phyloP scores from a whole-genome alignment of 2,797 vertebrate species.

The Coranthus polyacanthus region DNA sequence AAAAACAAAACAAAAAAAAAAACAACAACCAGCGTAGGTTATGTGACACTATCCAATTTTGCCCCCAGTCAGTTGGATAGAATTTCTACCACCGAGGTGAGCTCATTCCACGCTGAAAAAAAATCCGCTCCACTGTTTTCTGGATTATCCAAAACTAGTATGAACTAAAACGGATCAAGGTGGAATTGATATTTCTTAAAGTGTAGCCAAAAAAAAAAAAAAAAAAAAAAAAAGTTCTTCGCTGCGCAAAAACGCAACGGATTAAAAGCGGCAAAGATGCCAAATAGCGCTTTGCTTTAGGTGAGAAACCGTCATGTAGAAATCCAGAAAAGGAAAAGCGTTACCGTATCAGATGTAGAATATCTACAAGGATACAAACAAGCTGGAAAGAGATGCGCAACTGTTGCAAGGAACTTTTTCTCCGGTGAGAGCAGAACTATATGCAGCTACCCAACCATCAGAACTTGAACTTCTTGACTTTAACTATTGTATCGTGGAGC shows the following conservation, averaged over 20 bases:
- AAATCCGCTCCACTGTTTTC: neutral
- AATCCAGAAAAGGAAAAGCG: neutral
- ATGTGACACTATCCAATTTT: neutral
- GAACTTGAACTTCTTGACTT: too few relatives aligned
- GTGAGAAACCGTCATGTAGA: neutral
- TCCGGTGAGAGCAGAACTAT: too few relatives aligned
- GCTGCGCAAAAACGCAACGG: slow-evolving; percentile 49
- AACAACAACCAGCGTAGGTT: neutral
- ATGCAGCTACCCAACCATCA: too few relatives aligned
- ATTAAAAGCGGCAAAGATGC: slow-evolving; percentile 42
- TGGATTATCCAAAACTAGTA: rapidly evolving
- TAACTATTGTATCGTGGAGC: neutral
- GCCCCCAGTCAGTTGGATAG: neutral
- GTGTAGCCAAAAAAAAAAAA: slow-evolving; percentile 37
- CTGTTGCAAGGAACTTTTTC: neutral
- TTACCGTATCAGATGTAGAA: too few relatives aligned
- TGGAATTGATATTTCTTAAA: slow-evolving; percentile 29
- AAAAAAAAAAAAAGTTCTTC: slow-evolving; percentile 22
- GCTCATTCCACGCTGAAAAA: rapidly evolving
- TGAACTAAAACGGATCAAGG: rapidly evolving
- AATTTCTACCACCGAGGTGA: rapidly evolving
- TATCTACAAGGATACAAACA: too few relatives aligned
- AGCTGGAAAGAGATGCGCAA: too few relatives aligned
- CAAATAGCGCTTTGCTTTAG: slow-evolving; percentile 35
- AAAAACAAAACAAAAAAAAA: slow-evolving; percentile 22